Conservation (phyloP, 2,888 invertebrate species). For the Caenorhabditis uteleia region DNA sequence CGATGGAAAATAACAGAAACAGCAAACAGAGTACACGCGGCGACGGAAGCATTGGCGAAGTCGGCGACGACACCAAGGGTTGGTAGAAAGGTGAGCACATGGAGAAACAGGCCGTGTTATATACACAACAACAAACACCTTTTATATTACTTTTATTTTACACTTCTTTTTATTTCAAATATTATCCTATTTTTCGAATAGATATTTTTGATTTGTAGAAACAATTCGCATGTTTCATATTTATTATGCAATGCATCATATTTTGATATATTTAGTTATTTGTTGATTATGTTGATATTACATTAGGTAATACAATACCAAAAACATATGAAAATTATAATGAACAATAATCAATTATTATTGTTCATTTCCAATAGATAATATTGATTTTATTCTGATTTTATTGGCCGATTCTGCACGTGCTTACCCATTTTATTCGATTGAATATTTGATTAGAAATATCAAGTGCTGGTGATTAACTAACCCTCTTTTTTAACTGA, state of each 20-base stretch:
- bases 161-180: conserved; percentile 1
- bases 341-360: too few relatives aligned
- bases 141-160: not conserved
- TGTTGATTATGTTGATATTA: too few relatives aligned
- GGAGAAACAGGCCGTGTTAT: conserved; percentile 18
- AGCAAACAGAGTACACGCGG: conserved; percentile 62
- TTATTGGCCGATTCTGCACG: conserved; percentile 37
- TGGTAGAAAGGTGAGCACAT: conserved; percentile 42
- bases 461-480: too few relatives aligned
- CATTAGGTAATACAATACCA: too few relatives aligned
- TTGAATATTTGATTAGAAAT: conserved; percentile 21
- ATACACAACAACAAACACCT: not conserved
- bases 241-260: too few relatives aligned
- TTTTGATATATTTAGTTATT: too few relatives aligned
- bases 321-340: too few relatives aligned
- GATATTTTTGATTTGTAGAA: conserved; percentile 4
- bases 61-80: conserved; percentile 49
- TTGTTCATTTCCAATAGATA: not conserved
- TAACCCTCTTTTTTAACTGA: too few relatives aligned
- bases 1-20: conserved; percentile 69
- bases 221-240: too few relatives aligned
- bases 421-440: conserved; percentile 28
- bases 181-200: conserved; percentile 24
- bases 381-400: conserved; percentile 14
- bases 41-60: conserved; percentile 47